Conservation (phyloP, 2,113 vertebrate genomes). For the Oplegnathus fasciatus region DNA sequence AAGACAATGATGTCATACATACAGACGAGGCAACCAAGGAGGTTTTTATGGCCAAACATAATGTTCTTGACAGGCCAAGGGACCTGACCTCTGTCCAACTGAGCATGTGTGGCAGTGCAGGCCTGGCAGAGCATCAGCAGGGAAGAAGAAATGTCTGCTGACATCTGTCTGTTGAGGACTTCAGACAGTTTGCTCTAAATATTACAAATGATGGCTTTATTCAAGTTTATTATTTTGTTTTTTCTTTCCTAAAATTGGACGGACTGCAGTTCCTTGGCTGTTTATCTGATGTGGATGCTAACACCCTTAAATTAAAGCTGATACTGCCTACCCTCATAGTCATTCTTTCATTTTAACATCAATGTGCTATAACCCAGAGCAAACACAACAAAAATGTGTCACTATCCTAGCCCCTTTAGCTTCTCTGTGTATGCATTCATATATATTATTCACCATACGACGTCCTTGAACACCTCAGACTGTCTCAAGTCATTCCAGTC, state of each 20-base stretch:
- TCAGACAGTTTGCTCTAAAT: neutral
- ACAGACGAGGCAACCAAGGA: neutral
- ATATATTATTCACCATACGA: neutral
- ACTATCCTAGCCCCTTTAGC: neutral
- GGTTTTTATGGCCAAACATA: neutral
- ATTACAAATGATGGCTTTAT: neutral
- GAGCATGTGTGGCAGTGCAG: slow-evolving; percentile 3
- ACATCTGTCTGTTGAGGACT: neutral
- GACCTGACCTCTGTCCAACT: neutral
- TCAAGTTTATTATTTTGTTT: neutral
- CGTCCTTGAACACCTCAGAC: neutral
- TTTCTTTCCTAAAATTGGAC: neutral
- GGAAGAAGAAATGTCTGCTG: neutral
- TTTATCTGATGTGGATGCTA: neutral
- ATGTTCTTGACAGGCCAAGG: neutral
- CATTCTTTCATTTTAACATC: neutral
- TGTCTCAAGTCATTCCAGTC: neutral
- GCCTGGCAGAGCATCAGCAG: slow-evolving; percentile 4
- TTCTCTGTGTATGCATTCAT: neutral
- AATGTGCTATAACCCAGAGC: neutral
- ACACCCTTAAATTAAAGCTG: neutral
- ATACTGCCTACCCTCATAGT: neutral
- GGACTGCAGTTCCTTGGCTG: neutral
- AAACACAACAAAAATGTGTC: neutral
- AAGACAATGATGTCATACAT: neutral